Percentiles rank a stretch among this genome's conserved stretches.
These are phyloP conservation scores for Agrotis exclamationis DNA, from an alignment of 2,888 invertebrate species.

Conservation along the genomic window DNA sequence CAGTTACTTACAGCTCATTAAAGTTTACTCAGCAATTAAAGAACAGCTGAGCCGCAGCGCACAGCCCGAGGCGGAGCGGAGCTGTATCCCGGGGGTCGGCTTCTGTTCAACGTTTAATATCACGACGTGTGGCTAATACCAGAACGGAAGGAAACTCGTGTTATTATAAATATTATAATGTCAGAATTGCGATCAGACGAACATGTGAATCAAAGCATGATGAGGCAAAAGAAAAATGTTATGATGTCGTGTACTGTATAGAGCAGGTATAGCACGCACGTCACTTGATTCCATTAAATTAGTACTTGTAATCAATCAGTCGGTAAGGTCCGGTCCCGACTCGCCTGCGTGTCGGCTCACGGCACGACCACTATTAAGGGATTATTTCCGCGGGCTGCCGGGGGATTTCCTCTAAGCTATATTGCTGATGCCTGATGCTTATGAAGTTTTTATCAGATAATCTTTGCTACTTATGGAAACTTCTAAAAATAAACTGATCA, in stretches of 20 bases:
- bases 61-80: background rate
- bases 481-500: too few relatives aligned
- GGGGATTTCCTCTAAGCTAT: conserved; percentile 9
- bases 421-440: conserved; percentile 1
- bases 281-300: conserved; percentile 7
- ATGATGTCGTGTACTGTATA: background rate
- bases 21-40: conserved; percentile 41
- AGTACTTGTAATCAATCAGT: conserved; percentile 1
- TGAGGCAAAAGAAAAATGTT: background rate
- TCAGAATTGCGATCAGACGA: background rate
- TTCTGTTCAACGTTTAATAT: conserved; percentile 32
- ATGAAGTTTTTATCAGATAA: background rate
- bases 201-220: conserved; percentile 3
- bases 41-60: conserved; percentile 22
- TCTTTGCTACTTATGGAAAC: too few relatives aligned
- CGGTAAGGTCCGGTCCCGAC: background rate
- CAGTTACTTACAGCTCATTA: conserved; percentile 38
- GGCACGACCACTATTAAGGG: background rate
- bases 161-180: conserved; percentile 31
- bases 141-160: conserved; percentile 14
- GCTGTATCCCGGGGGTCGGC: background rate
- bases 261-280: background rate
- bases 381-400: conserved; percentile 2
- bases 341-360: background rate
- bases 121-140: conserved; percentile 37